Base-by-base conservation (phyloP, 2,888 invertebrate genomes). In the Ectropis crepuscularia region DNA sequence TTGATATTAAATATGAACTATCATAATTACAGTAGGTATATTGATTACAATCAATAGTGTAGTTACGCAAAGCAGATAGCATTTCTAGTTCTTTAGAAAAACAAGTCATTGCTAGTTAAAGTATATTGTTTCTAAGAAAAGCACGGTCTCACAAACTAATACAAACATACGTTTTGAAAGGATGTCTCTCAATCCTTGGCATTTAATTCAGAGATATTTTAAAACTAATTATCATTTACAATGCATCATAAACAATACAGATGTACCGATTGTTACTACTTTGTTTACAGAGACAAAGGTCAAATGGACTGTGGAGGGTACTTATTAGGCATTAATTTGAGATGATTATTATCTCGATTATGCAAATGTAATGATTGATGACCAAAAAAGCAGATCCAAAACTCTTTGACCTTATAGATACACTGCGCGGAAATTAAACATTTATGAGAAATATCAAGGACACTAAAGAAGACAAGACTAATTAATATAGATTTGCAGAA, bases 191-290 rank as follows among this genome's bases (percentile, higher is more conserved):
- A 63, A 70, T 71, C 75, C 71, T 77, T 77, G 78, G 62, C 72
- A 75, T 75, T 78, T 72, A 65, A 71, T 75, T 74, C 68, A 9
- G 54, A 72, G 71, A 68, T 48, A 47, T 55, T 74, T 72, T 71
- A 75, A 66, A 70, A 73, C 72, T 76, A 79, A 81, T 80, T 82
- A 82, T 65, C 71, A 74, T 71, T 70, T 76, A 81, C 77, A 77
- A 80, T 78, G 74, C 70, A 72, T 69, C 69, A 72, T 74, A 77
- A 77, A 81, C 80, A 75, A 73, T 71, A 69, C 63, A 66, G 68
- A 70, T 68, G 67, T 67, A 48, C n/a, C 55, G 57, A 72, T 69
- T 71, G 74, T 76, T 72, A 73, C 68, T 72, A 74, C 69, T 73
- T 72, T 75, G 74, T 76, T 68, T 73, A 65, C 62, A 71, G 53